Base-by-base conservation (phyloP, 2,888 invertebrate species). In the Drosophila putrida region DNA sequence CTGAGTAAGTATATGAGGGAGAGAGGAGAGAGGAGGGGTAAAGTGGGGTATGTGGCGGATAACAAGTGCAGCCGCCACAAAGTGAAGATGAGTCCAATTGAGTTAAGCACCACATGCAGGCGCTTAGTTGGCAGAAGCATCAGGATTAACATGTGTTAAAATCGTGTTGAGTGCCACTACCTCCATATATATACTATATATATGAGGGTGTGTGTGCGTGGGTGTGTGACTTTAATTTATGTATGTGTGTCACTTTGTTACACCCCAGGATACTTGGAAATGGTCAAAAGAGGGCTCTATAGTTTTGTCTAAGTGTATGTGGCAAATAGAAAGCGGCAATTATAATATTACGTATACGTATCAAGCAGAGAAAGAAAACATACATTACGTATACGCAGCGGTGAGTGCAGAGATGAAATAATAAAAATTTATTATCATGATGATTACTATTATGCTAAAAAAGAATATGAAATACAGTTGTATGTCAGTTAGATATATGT, bases 1-100 rank as follows among this genome's bases (percentile, higher is more conserved):
- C 95, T 97, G 92, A 97, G 97, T 97, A 93, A 97, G 97, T 96
- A 92, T 62, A 25, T 20, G 20, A 3, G 43, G 10, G n/a, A 4
- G 3, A 4, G 9, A 20, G 13, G 10, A 11, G 15, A 27, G 27
- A 28, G 5, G 8, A 0, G 20, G 0, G 2, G 6, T 0, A 9
- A 27, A 36, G 13, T 4, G 13, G 4, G 33, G 10, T 1, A 38
- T 20, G 25, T 25, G 9, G n/a, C 11, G 15, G 62, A n/a, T 47
- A 36, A 49, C 75, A 64, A 75, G 76, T 73, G 70, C 73, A 73
- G 65, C 49, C 44, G 43, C 73, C 50, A 65, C 70, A 74, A 61
- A 73, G 75, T 75, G 59, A 68, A 71, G 78, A 71, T 79, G 76
- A 74, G 77, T 75, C 79, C 82, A 86, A 83, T 85, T 85, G 83